Percentiles rank a stretch among this genome's conserved stretches.
phyloP scores from a whole-genome alignment of 1,140 invertebrate genomes.

The Bombus turneri region DNA sequence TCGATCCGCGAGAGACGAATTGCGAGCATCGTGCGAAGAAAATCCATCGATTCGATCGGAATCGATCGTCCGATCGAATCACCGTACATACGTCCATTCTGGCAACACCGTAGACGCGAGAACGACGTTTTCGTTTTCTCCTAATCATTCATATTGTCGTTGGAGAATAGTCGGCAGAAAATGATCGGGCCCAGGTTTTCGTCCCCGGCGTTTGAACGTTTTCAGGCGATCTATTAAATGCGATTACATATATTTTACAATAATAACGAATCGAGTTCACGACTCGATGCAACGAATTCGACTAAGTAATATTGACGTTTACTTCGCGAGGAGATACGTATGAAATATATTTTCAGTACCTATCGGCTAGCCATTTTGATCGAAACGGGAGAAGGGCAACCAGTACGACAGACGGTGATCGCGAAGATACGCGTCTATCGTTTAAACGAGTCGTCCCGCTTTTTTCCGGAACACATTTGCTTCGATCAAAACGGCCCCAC shows the following conservation, averaged over 20 bases:
- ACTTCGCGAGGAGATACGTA: constrained; percentile 54
- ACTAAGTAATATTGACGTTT: constrained; percentile 65
- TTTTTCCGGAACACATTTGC: not conserved
- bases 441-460: not conserved
- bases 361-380: constrained; percentile 31
- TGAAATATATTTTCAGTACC: constrained; percentile 61
- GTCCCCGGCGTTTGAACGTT: constrained; percentile 45
- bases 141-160: constrained; percentile 36
- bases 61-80: not conserved
- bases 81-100: not conserved
- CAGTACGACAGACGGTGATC: not conserved
- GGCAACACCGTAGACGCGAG: constrained; percentile 34
- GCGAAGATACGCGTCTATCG: not conserved
- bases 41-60: too few relatives aligned
- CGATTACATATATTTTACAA: constrained; percentile 56
- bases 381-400: constrained; percentile 35
- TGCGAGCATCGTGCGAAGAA: not conserved
- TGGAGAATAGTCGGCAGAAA: constrained; percentile 40
- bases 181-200: constrained; percentile 31
- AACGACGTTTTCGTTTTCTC: constrained; percentile 13
- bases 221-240: constrained; percentile 58
- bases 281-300: constrained; percentile 54
- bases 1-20: not conserved
- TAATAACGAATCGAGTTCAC: constrained; percentile 33
- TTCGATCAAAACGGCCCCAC: constrained; percentile 42